These are phyloP conservation scores for Sinocyclocheilus rhinocerous DNA, from an alignment of 2,113 vertebrate species.

Conservation along the genomic window DNA sequence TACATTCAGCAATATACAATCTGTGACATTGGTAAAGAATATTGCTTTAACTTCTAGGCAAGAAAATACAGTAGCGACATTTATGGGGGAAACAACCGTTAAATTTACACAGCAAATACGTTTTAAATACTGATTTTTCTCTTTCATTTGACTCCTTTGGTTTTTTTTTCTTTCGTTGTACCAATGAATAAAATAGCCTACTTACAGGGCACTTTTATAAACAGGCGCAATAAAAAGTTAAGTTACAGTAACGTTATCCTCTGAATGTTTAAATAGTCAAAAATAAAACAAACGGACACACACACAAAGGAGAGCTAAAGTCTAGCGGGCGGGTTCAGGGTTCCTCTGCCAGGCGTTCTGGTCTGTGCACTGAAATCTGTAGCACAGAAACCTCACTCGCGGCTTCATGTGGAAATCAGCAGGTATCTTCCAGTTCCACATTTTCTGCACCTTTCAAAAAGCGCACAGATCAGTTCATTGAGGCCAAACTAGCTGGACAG, in stretches of 20 bases:
- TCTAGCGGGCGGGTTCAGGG: slow-evolving; percentile 64
- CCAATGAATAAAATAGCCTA: slow-evolving; percentile 32
- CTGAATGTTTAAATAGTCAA: slow-evolving; percentile 71
- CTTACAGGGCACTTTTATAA: slow-evolving; percentile 48
- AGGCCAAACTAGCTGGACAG: neutral
- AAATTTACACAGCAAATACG: slow-evolving; percentile 19
- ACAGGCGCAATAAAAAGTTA: slow-evolving; percentile 56
- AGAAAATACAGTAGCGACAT: slow-evolving; percentile 52
- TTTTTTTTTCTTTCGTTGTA: neutral
- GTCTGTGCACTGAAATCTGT: slow-evolving; percentile 75
- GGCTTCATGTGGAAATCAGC: slow-evolving; percentile 81
- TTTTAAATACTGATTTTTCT: slow-evolving; percentile 17
- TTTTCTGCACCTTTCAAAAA: slow-evolving; percentile 77
- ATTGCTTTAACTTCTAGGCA: slow-evolving; percentile 50
- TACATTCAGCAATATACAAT: slow-evolving; percentile 63
- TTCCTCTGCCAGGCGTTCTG: slow-evolving; percentile 67
- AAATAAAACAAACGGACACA: slow-evolving; percentile 27
- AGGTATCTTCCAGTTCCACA: slow-evolving; percentile 84
- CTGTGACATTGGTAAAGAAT: slow-evolving; percentile 52
- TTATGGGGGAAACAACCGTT: neutral
- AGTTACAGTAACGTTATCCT: slow-evolving; percentile 59
- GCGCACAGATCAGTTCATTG: slow-evolving; percentile 9
- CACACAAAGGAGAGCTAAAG: slow-evolving; percentile 45
- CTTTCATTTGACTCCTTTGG: neutral
- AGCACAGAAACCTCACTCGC: slow-evolving; percentile 73